These are phyloP conservation scores for Ganaspis brasiliensis DNA, from an alignment of 2,888 invertebrate species.

Conservation along the genomic window DNA sequence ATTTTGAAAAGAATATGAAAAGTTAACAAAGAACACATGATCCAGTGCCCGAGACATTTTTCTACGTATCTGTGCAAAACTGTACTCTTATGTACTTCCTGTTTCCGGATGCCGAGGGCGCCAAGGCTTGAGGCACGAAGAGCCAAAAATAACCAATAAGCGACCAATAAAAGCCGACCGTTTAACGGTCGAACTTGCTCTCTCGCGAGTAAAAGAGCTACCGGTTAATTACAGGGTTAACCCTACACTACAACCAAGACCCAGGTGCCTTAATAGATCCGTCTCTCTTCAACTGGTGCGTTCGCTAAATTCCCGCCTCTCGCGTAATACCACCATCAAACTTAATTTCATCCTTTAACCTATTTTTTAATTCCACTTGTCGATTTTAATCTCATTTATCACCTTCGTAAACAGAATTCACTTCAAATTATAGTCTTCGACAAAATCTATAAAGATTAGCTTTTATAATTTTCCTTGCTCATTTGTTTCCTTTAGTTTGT, in stretches of 20 bases:
- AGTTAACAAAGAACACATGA: background rate
- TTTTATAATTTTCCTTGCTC: too few relatives aligned
- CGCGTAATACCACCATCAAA: conserved; percentile 8
- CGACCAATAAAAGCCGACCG: conserved; percentile 77
- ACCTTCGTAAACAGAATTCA: background rate
- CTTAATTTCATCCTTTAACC: conserved; percentile 39
- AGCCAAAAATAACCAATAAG: conserved; percentile 79
- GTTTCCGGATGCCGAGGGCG: conserved; percentile 70
- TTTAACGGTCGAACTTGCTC: conserved; percentile 67
- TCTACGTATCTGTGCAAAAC: background rate
- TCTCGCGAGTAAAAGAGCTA: conserved; percentile 78
- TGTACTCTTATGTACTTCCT: conserved; percentile 67
- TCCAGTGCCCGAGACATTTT: background rate
- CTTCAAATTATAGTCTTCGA: background rate
- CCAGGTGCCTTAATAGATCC: conserved; percentile 75
- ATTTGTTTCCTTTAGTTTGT: too few relatives aligned
- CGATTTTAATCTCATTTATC: conserved; percentile 20
- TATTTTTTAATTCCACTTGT: conserved; percentile 29
- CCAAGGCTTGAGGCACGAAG: conserved; percentile 63
- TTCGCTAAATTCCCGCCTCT: conserved; percentile 38
- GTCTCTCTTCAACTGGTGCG: conserved; percentile 68
- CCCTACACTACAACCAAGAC: conserved; percentile 67
- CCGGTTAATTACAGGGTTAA: conserved; percentile 80
- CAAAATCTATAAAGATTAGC: too few relatives aligned
- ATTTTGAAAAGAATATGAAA: background rate